These are phyloP conservation scores for Charadrius vociferus DNA, from an alignment of 2,113 vertebrate genomes.

Conservation along the genomic window DNA sequence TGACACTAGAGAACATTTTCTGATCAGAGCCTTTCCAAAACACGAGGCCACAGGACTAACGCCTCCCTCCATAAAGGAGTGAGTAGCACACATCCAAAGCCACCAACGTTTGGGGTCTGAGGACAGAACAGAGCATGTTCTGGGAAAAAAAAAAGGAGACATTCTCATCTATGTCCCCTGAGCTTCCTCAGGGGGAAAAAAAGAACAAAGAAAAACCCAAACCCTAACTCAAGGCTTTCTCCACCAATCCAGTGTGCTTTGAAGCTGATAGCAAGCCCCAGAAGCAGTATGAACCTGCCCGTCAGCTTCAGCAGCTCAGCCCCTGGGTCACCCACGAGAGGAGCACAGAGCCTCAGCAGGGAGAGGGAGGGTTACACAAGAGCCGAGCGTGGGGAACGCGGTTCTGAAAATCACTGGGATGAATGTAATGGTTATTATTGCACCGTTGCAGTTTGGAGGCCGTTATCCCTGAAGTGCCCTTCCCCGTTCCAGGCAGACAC, in stretches of 20 bases:
- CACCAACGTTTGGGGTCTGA: not conserved
- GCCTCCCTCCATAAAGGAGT: not conserved
- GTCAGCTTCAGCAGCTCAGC: not conserved
- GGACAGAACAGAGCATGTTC: not conserved
- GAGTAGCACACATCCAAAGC: not conserved
- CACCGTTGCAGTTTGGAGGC: fast-evolving
- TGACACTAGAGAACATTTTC: not conserved
- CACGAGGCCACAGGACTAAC: fast-evolving
- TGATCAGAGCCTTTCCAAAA: not conserved
- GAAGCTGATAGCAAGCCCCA: not conserved
- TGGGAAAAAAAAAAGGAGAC: not conserved
- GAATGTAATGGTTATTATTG: not conserved
- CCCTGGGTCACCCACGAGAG: not conserved
- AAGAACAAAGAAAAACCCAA: not conserved
- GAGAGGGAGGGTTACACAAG: not conserved
- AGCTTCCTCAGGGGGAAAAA: not conserved
- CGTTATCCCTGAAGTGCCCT: not conserved
- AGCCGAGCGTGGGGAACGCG: fast-evolving
- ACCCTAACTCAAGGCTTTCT: not conserved
- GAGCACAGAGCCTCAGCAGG: not conserved
- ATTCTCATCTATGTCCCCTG: not conserved
- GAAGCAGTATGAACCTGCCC: not conserved
- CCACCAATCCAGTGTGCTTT: not conserved
- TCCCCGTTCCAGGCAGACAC: not conserved
- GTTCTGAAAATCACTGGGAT: not conserved